Base-by-base conservation (phyloP, 1,140 invertebrate genomes). In the Caerostris darwini region DNA sequence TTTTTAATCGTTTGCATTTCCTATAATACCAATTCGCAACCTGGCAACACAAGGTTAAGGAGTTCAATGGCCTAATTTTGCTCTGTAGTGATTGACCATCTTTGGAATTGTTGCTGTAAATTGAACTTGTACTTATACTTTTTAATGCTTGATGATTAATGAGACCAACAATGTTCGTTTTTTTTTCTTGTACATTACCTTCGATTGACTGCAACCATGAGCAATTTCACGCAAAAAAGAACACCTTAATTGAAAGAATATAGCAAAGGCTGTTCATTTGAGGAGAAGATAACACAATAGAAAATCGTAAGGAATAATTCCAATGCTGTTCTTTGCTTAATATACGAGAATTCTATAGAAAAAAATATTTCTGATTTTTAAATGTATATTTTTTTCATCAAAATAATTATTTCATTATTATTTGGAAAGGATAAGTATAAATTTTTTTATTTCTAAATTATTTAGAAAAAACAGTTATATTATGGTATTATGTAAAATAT, bases 31-130 rank as follows among this genome's bases (percentile, higher is more conserved):
- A 17, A 57, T 85, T 92, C 90, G 19, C 17, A 85, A 91, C 7
- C 71, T 83, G 82, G 77, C 57, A 87, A 58, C 61, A 14, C 56
- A 50, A 87, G 92, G 92, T 93, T 86, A 93, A 87, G 64, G 64
- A 93, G 92, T 93, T 93, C 92, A 93, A 87, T 85, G 92, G 53
- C 83, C 92, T 17, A 93, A 87, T 93, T 92, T 67, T n/a, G 58
- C 19, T 57, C 69, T 57, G 50, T 81, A 34, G 57, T 77, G 90
- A 61, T 17, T 91, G 83, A 86, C 92, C 92, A 93, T 93, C 92
- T 93, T 87, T 93, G 92, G 92, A 71, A 58, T 67, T 14, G n/a
- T 85, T 85, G 56, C 12, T 5, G 17, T 17, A 7, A 56, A 58
- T 85, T 58, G 83, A 85, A 85, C 56, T 85, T 85, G 83, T n/a